A percentile compares a stretch with the other conserved stretches of the same genome.
These are phyloP conservation scores for Peromyscus leucopus DNA, from an alignment of 2,113 vertebrate species.

Conservation along the genomic window DNA sequence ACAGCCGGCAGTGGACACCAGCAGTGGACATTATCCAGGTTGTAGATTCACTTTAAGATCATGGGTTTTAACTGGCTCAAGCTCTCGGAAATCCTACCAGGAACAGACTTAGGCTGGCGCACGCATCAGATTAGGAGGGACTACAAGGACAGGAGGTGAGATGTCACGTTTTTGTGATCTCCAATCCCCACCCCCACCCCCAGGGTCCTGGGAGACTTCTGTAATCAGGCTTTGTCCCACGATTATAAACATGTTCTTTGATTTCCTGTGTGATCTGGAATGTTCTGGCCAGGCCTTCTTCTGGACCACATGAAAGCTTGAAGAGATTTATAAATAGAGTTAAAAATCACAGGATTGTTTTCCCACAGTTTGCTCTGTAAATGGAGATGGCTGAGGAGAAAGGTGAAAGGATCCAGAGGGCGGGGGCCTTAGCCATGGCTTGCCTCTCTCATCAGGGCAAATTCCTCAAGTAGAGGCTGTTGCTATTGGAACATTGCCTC, in stretches of 20 bases:
- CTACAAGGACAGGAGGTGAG: not conserved
- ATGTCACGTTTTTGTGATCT: conserved; percentile 46
- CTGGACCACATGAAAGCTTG: conserved; percentile 67
- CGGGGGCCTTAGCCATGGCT: too few species aligned
- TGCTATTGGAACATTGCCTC: not conserved
- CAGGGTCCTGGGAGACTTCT: conserved; percentile 28
- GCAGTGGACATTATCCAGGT: not conserved
- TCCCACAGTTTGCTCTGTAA: conserved; percentile 51
- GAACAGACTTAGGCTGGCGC: conserved; percentile 50
- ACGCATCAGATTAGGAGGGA: conserved; percentile 40
- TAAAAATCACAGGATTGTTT: conserved; percentile 61
- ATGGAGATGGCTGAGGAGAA: not conserved
- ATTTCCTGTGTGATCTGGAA: conserved; percentile 71
- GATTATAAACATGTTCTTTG: conserved; percentile 72
- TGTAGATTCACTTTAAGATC: conserved; percentile 19
- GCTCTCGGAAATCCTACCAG: conserved; percentile 58
- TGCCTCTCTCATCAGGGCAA: not conserved
- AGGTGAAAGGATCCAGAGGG: not conserved
- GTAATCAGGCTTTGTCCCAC: conserved; percentile 41
- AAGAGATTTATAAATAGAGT: conserved; percentile 77
- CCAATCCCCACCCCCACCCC: not conserved
- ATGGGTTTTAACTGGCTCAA: conserved; percentile 20
- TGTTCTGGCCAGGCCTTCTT: conserved; percentile 59
- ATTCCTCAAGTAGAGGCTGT: not conserved
- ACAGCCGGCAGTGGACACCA: not conserved